These are phyloP conservation scores for Meda fulgida DNA, from an alignment of 2,797 vertebrate genomes.

Conservation along the genomic window DNA sequence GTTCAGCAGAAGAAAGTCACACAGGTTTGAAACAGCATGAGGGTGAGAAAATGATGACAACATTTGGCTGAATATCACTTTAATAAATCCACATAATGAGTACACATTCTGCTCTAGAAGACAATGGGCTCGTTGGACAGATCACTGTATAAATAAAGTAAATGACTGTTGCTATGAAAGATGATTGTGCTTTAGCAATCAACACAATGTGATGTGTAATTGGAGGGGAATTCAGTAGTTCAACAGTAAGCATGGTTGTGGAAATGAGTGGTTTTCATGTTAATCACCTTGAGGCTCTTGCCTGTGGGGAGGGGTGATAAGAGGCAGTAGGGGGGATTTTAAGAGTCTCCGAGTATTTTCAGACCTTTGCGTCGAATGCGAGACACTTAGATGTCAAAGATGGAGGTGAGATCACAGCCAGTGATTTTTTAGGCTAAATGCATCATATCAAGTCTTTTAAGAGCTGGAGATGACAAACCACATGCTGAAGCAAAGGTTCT, in stretches of 20 bases:
- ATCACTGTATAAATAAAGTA: slow-evolving; percentile 1
- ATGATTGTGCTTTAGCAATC: neutral
- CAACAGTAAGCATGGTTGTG: neutral
- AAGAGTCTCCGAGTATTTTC: slow-evolving; percentile 6
- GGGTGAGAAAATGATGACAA: neutral
- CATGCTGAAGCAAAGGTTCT: neutral
- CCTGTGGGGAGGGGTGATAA: neutral
- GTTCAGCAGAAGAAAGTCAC: neutral
- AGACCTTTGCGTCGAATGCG: neutral
- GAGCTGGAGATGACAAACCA: neutral
- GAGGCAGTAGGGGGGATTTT: neutral
- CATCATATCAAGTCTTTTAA: neutral
- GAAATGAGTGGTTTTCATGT: neutral
- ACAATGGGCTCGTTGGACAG: neutral
- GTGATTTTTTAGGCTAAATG: neutral
- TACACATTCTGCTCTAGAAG: neutral
- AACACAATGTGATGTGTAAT: neutral
- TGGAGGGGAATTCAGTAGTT: slow-evolving; percentile 6
- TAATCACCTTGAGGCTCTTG: neutral
- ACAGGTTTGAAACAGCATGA: neutral
- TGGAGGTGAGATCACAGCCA: slow-evolving; percentile 9
- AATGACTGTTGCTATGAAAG: neutral
- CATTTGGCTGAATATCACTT: neutral
- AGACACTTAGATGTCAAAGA: slow-evolving; percentile 14
- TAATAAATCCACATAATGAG: slow-evolving; percentile 3